A percentile compares a stretch with the other conserved stretches of the same genome.
These are phyloP conservation scores for Neria commutata DNA, from an alignment of 2,888 invertebrate genomes.

Conservation along the genomic window DNA sequence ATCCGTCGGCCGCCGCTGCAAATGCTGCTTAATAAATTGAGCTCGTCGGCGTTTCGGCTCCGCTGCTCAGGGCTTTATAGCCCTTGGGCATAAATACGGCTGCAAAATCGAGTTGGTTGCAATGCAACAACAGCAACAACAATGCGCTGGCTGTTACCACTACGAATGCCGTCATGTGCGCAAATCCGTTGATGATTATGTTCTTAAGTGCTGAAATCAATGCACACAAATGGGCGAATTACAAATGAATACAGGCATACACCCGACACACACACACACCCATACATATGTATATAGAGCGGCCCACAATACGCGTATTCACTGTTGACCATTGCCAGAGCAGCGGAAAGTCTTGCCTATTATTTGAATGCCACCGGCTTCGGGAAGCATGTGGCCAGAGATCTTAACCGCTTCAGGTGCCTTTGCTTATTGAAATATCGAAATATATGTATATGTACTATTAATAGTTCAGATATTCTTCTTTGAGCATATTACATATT, in stretches of 20 bases:
- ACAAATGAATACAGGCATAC: conserved; percentile 26
- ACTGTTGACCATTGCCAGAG: too few species aligned
- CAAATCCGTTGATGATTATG: conserved; percentile 44
- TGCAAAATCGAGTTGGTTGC: conserved; percentile 4
- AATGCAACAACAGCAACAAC: not conserved
- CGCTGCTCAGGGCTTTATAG: not conserved
- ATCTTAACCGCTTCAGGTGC: too few species aligned
- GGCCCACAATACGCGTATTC: too few species aligned
- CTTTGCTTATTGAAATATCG: too few species aligned
- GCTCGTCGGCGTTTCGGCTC: not conserved
- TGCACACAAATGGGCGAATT: conserved; percentile 56
- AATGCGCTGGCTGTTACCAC: conserved; percentile 9
- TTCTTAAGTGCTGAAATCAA: conserved; percentile 57
- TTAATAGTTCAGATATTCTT: too few species aligned
- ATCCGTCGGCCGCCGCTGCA: not conserved
- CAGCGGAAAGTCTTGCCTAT: not conserved
- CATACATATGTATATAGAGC: not conserved
- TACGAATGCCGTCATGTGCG: conserved; percentile 13
- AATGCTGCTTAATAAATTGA: conserved; percentile 3
- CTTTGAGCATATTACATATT: too few species aligned
- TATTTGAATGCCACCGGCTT: conserved; percentile 1
- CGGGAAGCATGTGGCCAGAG: not conserved
- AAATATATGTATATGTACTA: too few species aligned
- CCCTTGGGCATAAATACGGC: conserved; percentile 29
- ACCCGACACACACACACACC: not conserved